A percentile compares a stretch with the other conserved stretches of the same genome.
phyloP scores from a whole-genome alignment of 2,113 vertebrate genomes.

The Neoarius graeffei region DNA sequence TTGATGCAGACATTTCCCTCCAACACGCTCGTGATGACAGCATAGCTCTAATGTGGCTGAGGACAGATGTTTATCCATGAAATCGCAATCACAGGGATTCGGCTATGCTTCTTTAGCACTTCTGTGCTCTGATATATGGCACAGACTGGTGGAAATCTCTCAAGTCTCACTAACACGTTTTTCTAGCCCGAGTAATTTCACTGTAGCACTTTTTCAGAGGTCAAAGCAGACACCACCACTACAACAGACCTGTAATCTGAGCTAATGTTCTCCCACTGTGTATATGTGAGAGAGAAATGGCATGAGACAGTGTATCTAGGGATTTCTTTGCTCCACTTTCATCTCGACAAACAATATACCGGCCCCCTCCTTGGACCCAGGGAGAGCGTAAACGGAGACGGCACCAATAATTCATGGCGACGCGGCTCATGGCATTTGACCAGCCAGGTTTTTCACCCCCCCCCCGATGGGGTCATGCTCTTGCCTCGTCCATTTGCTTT shows the following conservation, averaged over 20 bases:
- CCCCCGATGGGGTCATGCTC: constrained; percentile 64
- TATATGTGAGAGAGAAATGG: constrained; percentile 1
- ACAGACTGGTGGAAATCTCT: constrained; percentile 10
- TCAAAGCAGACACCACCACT: neutral
- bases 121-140: neutral
- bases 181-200: neutral
- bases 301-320: constrained; percentile 25
- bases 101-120: constrained; percentile 42
- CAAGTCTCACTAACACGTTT: neutral
- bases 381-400: constrained; percentile 71
- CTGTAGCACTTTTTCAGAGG: neutral
- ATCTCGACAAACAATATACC: constrained; percentile 66
- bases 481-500: constrained; percentile 71
- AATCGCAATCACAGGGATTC: constrained; percentile 30
- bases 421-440: constrained; percentile 62
- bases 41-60: constrained; percentile 21
- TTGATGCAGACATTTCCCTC: constrained; percentile 38
- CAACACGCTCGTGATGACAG: constrained; percentile 26
- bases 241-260: constrained; percentile 8
- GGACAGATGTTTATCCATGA: constrained; percentile 48
- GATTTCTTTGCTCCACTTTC: constrained; percentile 43
- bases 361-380: constrained; percentile 51
- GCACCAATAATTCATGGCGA: constrained; percentile 76
- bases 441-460: constrained; percentile 58
- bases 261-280: constrained; percentile 11